phyloP scores from a whole-genome alignment of 1,140 invertebrate species.

The Ostrea edulis region DNA sequence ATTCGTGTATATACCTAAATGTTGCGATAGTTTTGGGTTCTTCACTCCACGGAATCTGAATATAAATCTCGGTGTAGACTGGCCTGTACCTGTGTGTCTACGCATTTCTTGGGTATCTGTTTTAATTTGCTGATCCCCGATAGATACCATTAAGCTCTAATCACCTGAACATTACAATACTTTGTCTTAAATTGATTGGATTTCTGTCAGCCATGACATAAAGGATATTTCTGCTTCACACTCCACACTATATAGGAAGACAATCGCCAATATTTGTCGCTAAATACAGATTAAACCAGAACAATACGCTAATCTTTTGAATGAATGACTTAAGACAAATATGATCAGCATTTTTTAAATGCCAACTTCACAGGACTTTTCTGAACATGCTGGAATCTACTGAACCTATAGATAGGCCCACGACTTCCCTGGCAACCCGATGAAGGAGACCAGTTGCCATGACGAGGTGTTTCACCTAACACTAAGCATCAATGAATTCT shows the following conservation, averaged over 20 bases:
- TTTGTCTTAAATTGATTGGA: background rate
- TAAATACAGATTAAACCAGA: background rate
- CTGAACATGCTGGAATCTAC: background rate
- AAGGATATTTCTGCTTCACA: constrained; percentile 22
- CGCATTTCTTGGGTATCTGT: background rate
- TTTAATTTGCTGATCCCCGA: background rate
- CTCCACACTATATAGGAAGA: background rate
- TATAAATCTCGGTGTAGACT: too few relatives aligned
- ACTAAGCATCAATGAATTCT: background rate
- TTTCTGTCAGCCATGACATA: constrained; percentile 17
- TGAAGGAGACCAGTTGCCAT: background rate
- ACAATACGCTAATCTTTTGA: background rate
- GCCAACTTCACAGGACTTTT: background rate
- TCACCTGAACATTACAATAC: background rate
- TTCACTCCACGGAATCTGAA: too few relatives aligned
- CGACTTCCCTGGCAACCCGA: constrained; percentile 6
- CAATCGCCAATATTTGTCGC: background rate
- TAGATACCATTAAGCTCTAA: background rate
- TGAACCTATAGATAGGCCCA: background rate
- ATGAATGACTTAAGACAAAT: constrained; percentile 28
- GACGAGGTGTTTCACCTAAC: background rate
- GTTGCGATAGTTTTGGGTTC: too few relatives aligned
- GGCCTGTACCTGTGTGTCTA: background rate
- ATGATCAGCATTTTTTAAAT: background rate
- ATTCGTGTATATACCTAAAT: too few relatives aligned